Conservation (phyloP, 2,113 vertebrate genomes). For the Proteles cristata region DNA sequence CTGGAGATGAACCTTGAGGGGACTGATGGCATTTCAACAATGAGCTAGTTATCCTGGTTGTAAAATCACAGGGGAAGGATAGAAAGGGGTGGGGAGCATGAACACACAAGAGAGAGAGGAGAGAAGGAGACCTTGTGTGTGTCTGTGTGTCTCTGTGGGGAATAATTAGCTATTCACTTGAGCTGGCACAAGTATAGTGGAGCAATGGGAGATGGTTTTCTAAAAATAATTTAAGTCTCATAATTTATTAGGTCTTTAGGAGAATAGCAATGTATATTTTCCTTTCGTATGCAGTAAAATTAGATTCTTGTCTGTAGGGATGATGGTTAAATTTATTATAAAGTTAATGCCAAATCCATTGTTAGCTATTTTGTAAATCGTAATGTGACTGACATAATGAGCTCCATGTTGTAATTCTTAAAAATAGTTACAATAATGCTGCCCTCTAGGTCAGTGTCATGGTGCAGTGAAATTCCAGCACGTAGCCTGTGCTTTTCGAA, state of each 20-base stretch:
- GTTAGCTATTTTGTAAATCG: constrained; percentile 46
- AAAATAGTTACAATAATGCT: constrained; percentile 48
- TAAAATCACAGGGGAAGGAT: background rate
- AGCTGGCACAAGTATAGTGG: background rate
- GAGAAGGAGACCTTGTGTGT: background rate
- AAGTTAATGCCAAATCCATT: constrained; percentile 53
- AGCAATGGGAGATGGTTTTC: constrained; percentile 3
- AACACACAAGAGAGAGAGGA: no score
- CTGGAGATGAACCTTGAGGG: background rate
- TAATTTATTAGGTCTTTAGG: constrained; percentile 32
- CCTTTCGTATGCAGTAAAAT: constrained; percentile 53
- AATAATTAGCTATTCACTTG: constrained; percentile 11
- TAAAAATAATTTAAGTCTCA: constrained; percentile 62
- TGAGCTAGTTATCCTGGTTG: background rate
- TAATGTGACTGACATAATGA: constrained; percentile 46
- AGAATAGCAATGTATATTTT: constrained; percentile 40
- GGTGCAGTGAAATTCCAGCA: background rate
- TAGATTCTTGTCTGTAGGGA: constrained; percentile 33
- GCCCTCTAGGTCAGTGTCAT: background rate
- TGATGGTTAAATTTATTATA: constrained; percentile 48
- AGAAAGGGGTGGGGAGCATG: background rate
- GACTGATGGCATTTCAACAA: background rate
- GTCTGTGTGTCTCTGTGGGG: background rate
- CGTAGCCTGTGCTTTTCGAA: constrained; percentile 15
- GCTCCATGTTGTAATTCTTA: constrained; percentile 54